Conservation (phyloP, 2,888 invertebrate genomes). For the Lutraria lutraria region DNA sequence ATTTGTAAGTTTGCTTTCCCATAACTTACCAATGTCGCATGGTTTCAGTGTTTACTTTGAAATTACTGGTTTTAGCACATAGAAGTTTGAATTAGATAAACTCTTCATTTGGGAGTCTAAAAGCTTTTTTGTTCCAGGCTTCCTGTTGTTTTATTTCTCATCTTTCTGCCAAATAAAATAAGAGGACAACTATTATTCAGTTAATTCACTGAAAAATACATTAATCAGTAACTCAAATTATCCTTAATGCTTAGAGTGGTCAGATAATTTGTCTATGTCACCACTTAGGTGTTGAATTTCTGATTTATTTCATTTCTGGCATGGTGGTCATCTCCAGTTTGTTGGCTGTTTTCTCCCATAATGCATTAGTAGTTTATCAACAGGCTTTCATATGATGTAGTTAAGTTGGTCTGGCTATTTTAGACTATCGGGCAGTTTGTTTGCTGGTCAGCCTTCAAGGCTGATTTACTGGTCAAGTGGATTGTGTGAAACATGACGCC, state of each 20-base stretch:
- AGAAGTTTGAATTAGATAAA: background rate
- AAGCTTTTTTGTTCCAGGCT: background rate
- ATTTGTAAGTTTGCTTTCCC: background rate
- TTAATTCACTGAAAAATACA: slow-evolving; percentile 25
- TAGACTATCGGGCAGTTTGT: background rate
- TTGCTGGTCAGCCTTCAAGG: slow-evolving; percentile 44
- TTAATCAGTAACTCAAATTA: slow-evolving; percentile 40
- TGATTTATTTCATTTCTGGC: slow-evolving; percentile 41
- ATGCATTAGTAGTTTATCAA: slow-evolving; percentile 24
- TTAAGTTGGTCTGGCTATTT: background rate
- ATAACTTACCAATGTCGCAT: background rate
- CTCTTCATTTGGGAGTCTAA: slow-evolving; percentile 15
- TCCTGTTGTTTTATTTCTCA: slow-evolving; percentile 10
- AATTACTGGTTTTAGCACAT: background rate
- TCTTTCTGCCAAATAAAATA: slow-evolving; percentile 14
- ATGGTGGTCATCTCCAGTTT: slow-evolving; percentile 36
- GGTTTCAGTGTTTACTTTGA: background rate
- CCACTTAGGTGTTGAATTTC: slow-evolving; percentile 43
- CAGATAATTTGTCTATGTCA: slow-evolving; percentile 47
- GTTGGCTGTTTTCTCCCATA: background rate
- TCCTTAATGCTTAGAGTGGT: slow-evolving; percentile 30
- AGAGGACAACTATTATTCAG: background rate
- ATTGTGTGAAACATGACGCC: slow-evolving; percentile 27
- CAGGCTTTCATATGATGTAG: background rate
- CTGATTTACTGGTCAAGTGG: slow-evolving; percentile 55